Percentiles rank a stretch among this genome's conserved stretches.
These are phyloP conservation scores for Podiceps cristatus DNA, from an alignment of 2,113 vertebrate genomes.

Conservation along the genomic window DNA sequence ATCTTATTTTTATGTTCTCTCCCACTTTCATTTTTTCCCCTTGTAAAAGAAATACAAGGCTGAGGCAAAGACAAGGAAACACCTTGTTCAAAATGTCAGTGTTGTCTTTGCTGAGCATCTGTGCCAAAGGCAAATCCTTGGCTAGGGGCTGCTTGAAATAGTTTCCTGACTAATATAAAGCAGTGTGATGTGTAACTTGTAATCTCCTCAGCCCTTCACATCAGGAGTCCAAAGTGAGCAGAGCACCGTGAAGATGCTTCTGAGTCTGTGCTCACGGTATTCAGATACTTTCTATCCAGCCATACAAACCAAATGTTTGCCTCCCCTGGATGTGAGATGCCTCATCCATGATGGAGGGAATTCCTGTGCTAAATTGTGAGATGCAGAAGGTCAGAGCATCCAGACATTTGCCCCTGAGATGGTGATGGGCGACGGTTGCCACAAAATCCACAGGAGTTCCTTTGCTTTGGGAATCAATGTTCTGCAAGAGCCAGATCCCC, in stretches of 20 bases:
- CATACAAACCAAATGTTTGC: neutral
- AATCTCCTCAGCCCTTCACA: too few species aligned
- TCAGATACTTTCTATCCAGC: neutral
- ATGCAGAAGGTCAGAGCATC: neutral
- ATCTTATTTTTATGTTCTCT: neutral
- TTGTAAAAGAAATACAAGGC: neutral
- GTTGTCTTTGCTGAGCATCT: neutral
- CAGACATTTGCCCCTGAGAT: rapidly evolving
- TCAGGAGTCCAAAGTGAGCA: neutral
- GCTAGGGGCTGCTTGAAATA: neutral
- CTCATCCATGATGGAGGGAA: rapidly evolving
- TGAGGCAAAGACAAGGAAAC: neutral
- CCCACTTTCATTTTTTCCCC: neutral
- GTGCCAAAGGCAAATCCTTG: neutral
- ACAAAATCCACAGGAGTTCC: neutral
- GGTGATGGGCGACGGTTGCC: neutral
- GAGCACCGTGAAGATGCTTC: neutral
- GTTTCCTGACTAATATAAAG: neutral
- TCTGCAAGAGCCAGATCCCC: slow-evolving; percentile 10
- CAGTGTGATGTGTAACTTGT: neutral
- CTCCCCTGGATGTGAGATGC: neutral
- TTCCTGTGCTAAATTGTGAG: rapidly evolving
- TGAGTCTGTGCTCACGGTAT: neutral
- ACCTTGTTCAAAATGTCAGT: neutral
- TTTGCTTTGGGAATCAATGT: neutral